phyloP scores from a whole-genome alignment of 2,888 invertebrate genomes.

The Xestia rhomboidea region DNA sequence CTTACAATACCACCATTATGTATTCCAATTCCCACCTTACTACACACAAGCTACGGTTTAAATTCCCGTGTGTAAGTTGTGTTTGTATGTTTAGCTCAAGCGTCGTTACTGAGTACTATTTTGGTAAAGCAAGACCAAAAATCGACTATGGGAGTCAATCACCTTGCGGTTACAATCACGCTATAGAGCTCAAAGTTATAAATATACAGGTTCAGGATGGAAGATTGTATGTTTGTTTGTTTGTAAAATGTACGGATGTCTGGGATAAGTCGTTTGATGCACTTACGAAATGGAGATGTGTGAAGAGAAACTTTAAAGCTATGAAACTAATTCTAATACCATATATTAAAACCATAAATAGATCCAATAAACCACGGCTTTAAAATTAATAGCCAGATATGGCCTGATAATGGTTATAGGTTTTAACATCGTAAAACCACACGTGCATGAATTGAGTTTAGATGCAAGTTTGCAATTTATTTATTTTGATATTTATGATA shows the following conservation, averaged over 20 bases:
- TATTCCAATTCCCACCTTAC: constrained; percentile 38
- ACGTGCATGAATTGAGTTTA: neutral
- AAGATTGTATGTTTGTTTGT: constrained; percentile 26
- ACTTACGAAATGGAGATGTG: constrained; percentile 30
- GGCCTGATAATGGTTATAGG: neutral
- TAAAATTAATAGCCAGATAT: neutral
- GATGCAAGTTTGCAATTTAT: neutral
- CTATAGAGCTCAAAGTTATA: constrained; percentile 38
- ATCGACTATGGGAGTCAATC: constrained; percentile 75
- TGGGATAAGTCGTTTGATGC: constrained; percentile 32
- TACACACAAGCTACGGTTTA: neutral
- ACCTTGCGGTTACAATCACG: constrained; percentile 72
- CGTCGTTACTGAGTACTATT: constrained; percentile 68
- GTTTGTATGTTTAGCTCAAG: constrained; percentile 51
- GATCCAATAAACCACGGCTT: neutral
- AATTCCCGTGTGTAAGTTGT: constrained; percentile 28
- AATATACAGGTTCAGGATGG: constrained; percentile 32
- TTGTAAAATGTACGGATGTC: constrained; percentile 41
- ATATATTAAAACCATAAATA: neutral
- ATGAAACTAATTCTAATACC: neutral
- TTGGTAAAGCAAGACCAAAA: constrained; percentile 72
- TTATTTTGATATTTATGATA: neutral
- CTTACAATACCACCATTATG: neutral
- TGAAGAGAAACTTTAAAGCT: constrained; percentile 6
- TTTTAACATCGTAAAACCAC: neutral